A percentile compares a stretch with the other conserved stretches of the same genome.
These are phyloP conservation scores for Enteromius thamalakanensis DNA, from an alignment of 2,797 vertebrate species.

Conservation along the genomic window DNA sequence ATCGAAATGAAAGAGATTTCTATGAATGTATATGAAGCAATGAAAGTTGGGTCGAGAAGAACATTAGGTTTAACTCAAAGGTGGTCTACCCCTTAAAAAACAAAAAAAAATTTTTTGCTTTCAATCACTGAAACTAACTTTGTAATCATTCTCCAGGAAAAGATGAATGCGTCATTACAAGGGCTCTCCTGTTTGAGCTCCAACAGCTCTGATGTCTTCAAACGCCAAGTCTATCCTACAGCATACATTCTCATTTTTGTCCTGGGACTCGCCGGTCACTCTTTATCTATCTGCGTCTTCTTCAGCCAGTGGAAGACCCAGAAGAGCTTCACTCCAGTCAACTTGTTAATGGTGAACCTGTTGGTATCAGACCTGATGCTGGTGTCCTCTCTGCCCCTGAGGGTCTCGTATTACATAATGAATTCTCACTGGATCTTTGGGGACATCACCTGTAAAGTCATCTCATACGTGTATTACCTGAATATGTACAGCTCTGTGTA, in stretches of 20 bases:
- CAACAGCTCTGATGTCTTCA: slow-evolving; percentile 65
- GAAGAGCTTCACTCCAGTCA: slow-evolving; percentile 65
- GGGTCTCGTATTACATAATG: slow-evolving; percentile 72
- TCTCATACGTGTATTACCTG: slow-evolving; percentile 76
- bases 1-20: neutral
- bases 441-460: slow-evolving; percentile 68
- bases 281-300: slow-evolving; percentile 77
- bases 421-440: slow-evolving; percentile 74
- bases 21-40: no score
- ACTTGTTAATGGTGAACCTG: slow-evolving; percentile 80
- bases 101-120: neutral
- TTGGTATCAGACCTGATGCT: slow-evolving; percentile 79
- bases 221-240: slow-evolving; percentile 71
- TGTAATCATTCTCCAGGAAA: slow-evolving; percentile 18
- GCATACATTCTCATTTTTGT: slow-evolving; percentile 76
- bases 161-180: slow-evolving; percentile 1
- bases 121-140: neutral
- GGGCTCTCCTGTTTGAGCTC: slow-evolving; percentile 52
- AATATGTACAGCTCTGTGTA: slow-evolving; percentile 85
- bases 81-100: neutral
- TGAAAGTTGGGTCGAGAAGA: neutral
- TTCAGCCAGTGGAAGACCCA: slow-evolving; percentile 67
- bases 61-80: neutral
- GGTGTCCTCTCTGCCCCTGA: slow-evolving; percentile 75
- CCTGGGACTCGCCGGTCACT: slow-evolving; percentile 72